phyloP scores from a whole-genome alignment of 2,113 vertebrate species.

The Pseudopodoces humilis region DNA sequence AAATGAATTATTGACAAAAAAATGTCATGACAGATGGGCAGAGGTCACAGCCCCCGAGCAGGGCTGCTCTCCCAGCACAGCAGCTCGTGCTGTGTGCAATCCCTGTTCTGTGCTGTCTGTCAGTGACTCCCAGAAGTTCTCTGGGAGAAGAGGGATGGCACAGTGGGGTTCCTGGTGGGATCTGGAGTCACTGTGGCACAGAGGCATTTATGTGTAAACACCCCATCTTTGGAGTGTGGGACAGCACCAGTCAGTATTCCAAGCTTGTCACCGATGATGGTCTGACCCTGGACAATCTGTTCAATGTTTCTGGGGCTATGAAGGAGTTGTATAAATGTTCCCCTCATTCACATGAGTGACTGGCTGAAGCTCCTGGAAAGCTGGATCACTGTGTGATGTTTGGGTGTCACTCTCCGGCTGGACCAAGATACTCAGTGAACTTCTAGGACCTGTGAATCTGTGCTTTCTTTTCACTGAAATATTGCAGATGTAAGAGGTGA shows the following conservation, averaged over 20 bases:
- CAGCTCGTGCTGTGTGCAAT: not conserved
- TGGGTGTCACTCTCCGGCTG: not conserved
- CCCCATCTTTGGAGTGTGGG: not conserved
- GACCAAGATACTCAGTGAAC: not conserved
- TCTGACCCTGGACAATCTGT: not conserved
- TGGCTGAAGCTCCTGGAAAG: not conserved
- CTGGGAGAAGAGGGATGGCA: not conserved
- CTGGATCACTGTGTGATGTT: not conserved
- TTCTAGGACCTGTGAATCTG: not conserved
- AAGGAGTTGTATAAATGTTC: not conserved
- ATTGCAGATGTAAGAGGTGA: not conserved
- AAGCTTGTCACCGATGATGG: not conserved
- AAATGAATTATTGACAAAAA: not conserved
- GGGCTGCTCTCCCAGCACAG: not conserved
- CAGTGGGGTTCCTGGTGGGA: not conserved
- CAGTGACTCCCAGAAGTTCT: not conserved
- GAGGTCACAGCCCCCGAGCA: not conserved
- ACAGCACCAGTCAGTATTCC: not conserved
- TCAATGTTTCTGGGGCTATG: not conserved
- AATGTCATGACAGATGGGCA: accelerated
- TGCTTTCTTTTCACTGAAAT: not conserved
- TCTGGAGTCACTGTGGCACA: not conserved
- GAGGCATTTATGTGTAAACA: not conserved
- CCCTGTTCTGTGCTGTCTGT: not conserved
- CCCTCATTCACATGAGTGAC: not conserved